These are phyloP conservation scores for Leptinotarsa defecta DNA, from an alignment of 1,140 invertebrate genomes.

Conservation along the genomic window DNA sequence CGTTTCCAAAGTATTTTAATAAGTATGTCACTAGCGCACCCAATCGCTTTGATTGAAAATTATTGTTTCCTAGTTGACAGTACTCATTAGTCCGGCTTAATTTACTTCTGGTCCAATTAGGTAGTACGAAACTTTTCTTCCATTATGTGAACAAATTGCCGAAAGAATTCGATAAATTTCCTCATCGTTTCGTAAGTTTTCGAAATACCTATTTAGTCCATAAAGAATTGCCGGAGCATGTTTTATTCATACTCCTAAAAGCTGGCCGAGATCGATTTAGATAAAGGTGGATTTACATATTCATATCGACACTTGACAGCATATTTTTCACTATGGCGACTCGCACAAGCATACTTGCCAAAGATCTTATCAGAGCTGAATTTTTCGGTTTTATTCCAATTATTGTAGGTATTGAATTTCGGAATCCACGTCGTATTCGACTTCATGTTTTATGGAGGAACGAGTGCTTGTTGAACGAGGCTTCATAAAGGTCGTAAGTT, in stretches of 20 bases:
- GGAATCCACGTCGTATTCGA: background rate
- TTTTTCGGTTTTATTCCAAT: background rate
- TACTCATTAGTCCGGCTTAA: background rate
- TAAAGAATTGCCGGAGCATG: background rate
- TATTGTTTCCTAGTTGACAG: constrained; percentile 6
- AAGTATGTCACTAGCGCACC: background rate
- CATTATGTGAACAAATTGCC: background rate
- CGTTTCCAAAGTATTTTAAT: too few species aligned
- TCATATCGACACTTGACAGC: constrained; percentile 7
- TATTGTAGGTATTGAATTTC: background rate
- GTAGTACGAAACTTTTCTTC: background rate
- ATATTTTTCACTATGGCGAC: background rate
- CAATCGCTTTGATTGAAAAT: background rate
- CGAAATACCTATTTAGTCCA: background rate
- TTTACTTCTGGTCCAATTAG: background rate
- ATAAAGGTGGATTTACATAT: constrained; percentile 1
- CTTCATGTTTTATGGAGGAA: background rate
- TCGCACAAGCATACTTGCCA: background rate
- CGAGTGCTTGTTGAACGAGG: background rate
- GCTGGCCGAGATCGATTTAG: constrained; percentile 1
- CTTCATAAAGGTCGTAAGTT: too few species aligned
- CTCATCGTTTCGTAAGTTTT: background rate
- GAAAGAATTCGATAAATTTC: background rate
- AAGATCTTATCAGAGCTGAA: background rate
- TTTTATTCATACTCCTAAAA: constrained; percentile 3